These are phyloP conservation scores for Pituophis catenifer DNA, from an alignment of 2,113 vertebrate genomes.

Conservation along the genomic window DNA sequence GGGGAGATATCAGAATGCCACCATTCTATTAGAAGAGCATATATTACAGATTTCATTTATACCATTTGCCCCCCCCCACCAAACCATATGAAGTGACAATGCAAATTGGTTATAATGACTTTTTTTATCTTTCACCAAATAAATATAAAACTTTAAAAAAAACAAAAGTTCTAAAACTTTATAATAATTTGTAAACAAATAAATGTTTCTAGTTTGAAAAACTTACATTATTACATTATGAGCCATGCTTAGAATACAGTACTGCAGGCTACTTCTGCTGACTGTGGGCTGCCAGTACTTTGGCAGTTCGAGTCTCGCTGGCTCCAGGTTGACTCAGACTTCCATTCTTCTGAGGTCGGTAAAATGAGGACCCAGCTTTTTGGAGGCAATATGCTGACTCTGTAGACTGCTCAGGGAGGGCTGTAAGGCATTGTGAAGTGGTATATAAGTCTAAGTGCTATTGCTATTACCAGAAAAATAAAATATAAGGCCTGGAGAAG, in stretches of 20 bases:
- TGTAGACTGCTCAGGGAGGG: too few relatives aligned
- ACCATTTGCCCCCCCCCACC: background rate
- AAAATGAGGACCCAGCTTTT: too few relatives aligned
- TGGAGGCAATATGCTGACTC: too few relatives aligned
- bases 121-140: background rate
- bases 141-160: background rate
- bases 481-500: background rate
- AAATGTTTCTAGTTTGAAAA: background rate
- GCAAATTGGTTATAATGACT: background rate
- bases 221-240: background rate
- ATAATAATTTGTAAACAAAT: background rate
- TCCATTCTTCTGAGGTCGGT: too few relatives aligned
- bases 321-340: too few relatives aligned
- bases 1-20: background rate
- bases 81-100: background rate
- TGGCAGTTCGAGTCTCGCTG: too few relatives aligned
- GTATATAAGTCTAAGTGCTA: too few relatives aligned
- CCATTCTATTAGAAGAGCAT: background rate
- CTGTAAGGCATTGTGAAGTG: too few relatives aligned
- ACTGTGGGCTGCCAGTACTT: too few relatives aligned
- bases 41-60: background rate
- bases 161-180: background rate
- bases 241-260: too few relatives aligned
- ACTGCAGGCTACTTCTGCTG: too few relatives aligned
- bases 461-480: background rate